Percentiles rank a stretch among this genome's conserved stretches.
Conservation (phyloP, 37 sponge, comb jelly and placozoan genomes). For the Chondrosia reniformis region DNA sequence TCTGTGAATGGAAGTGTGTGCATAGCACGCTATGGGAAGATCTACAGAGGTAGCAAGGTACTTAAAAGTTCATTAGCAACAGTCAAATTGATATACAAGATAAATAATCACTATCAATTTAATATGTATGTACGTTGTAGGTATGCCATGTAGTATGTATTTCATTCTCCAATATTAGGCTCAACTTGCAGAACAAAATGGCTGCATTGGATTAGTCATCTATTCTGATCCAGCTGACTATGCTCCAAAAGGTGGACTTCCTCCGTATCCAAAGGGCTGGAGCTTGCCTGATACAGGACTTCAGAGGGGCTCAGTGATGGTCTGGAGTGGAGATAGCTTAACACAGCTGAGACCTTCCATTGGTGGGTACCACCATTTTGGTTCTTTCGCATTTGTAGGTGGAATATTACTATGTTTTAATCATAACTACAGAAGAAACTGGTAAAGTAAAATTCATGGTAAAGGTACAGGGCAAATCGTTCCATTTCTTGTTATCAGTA, state of each 20-base stretch:
- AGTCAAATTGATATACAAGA: no score
- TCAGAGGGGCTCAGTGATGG: conserved; percentile 71
- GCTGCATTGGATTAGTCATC: conserved; percentile 70
- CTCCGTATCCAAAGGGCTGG: conserved; percentile 66
- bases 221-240: conserved; percentile 88
- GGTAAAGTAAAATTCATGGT: no score
- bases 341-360: background rate
- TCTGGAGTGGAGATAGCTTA: conserved; percentile 3
- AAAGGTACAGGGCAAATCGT: no score
- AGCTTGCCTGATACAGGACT: conserved; percentile 74
- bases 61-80: conserved; percentile 57
- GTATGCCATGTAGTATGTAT: no score
- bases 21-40: conserved; percentile 75
- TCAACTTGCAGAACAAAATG: conserved; percentile 59
- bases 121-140: no score
- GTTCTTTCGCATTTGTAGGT: no score
- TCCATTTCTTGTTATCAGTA: no score
- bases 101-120: no score
- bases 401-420: no score
- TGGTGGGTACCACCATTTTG: no score
- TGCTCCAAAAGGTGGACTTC: conserved; percentile 54
- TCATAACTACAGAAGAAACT: no score
- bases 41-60: conserved; percentile 84
- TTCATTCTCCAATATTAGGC: no score
- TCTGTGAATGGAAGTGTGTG: conserved; percentile 59